Evolutionary conservation across 2,113 vertebrate genomes (phyloP).

Genomic region (Tupaia tana): DNA sequence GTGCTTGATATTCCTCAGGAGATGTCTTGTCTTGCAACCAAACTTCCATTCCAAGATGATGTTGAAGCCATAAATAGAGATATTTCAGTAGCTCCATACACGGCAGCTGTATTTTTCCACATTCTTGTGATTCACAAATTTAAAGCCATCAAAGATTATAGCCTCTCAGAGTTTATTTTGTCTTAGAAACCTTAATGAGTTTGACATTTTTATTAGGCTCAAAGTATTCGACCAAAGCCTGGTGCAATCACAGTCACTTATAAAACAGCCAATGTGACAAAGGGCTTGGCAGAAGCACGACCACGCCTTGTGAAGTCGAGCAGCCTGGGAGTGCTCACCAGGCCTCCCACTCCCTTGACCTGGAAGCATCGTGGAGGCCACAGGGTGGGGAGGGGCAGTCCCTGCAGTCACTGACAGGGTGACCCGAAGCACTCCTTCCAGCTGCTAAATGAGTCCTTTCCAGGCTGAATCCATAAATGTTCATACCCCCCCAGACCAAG

Average conservation of each 20-base stretch:
- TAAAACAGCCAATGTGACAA: conserved; percentile 59
- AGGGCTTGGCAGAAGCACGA: conserved; percentile 8
- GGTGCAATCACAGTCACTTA: conserved; percentile 50
- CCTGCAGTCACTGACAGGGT: neutral
- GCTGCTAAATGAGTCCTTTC: neutral
- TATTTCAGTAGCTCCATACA: conserved; percentile 65
- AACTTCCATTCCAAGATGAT: conserved; percentile 57
- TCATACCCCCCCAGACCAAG: neutral
- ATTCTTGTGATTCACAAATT: conserved; percentile 66
- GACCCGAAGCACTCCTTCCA: neutral
- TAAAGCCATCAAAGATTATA: conserved; percentile 66
- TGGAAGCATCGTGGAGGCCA: neutral
- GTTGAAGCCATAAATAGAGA: conserved; percentile 71
- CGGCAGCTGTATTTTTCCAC: conserved; percentile 70
- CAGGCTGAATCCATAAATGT: neutral
- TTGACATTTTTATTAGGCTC: conserved; percentile 79
- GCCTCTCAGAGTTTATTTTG: conserved; percentile 74
- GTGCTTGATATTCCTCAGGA: conserved; percentile 76
- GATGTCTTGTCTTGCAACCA: conserved; percentile 78
- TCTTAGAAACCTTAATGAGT: conserved; percentile 76
- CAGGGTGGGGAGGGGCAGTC: neutral
- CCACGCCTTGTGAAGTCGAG: neutral
- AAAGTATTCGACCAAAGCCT: conserved; percentile 67
- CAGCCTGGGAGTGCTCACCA: neutral
- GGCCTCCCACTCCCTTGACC: neutral